A percentile compares a stretch with the other conserved stretches of the same genome.
phyloP scores from a whole-genome alignment of 2,888 invertebrate genomes.

The Tribolium freemani region DNA sequence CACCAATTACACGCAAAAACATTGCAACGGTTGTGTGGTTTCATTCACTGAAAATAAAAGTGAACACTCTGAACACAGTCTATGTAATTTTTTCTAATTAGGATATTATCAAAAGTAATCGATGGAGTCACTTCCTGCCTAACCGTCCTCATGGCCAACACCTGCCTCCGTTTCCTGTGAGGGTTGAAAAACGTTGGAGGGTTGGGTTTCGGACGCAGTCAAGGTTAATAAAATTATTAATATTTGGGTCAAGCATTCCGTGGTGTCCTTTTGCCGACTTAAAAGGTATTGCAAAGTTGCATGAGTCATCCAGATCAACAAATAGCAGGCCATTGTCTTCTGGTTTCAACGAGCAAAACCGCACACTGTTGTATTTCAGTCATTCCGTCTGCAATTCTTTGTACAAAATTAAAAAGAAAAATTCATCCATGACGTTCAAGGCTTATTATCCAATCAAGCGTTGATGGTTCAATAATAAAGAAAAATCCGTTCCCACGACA shows the following conservation, averaged over 20 bases:
- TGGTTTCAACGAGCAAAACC: conserved; percentile 29
- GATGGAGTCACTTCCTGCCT: neutral
- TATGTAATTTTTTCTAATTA: conserved; percentile 7
- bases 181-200: neutral
- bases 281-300: conserved; percentile 37
- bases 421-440: conserved; percentile 6
- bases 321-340: conserved; percentile 43
- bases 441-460: conserved; percentile 26
- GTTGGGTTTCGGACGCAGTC: neutral
- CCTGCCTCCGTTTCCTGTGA: neutral
- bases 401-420: conserved; percentile 16
- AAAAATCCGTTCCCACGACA: conserved; percentile 29
- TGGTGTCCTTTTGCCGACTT: conserved; percentile 44
- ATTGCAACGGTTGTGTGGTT: conserved; percentile 24
- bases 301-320: conserved; percentile 40
- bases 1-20: conserved; percentile 18
- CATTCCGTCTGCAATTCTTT: conserved; percentile 1
- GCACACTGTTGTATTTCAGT: conserved; percentile 18
- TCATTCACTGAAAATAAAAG: conserved; percentile 30
- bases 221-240: conserved; percentile 18
- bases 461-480: conserved; percentile 21
- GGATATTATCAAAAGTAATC: too few relatives aligned
- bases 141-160: neutral
- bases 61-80: neutral
- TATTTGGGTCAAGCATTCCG: conserved; percentile 42